Evolutionary conservation across 2,797 vertebrate species (phyloP).

Genomic region (Nothura maculosa): DNA sequence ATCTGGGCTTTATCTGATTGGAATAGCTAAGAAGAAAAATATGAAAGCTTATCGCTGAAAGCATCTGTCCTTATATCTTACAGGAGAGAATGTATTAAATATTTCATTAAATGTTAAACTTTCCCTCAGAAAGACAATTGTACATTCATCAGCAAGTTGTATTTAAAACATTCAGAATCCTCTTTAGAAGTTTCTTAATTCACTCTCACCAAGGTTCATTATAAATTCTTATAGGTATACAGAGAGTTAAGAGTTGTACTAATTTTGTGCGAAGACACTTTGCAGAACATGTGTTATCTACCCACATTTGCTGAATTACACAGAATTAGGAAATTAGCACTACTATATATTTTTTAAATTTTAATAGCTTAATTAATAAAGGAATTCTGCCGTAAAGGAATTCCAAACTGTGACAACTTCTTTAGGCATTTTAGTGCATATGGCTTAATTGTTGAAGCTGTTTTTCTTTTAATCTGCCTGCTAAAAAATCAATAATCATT

Average conservation of each 20-base stretch:
- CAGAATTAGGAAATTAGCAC: slow-evolving; percentile 8
- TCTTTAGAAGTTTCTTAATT: background rate
- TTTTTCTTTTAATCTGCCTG: slow-evolving; percentile 42
- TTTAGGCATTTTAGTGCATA: background rate
- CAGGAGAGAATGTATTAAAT: background rate
- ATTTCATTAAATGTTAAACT: background rate
- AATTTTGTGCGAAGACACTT: slow-evolving; percentile 2
- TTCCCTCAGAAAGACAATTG: background rate
- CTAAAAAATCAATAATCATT: slow-evolving; percentile 39
- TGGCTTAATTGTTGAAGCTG: slow-evolving; percentile 3
- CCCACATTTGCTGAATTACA: background rate
- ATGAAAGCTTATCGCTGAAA: background rate
- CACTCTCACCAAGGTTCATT: background rate
- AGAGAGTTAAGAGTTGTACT: background rate
- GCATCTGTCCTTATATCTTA: background rate
- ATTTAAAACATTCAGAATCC: background rate
- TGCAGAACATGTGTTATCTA: slow-evolving; percentile 14
- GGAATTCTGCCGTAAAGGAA: background rate
- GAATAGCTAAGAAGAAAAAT: background rate
- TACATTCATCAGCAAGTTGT: background rate
- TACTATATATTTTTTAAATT: background rate
- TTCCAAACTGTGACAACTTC: background rate
- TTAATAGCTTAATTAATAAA: slow-evolving; percentile 48
- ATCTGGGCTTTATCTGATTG: background rate
- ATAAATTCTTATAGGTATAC: background rate